Evolutionary conservation across 2,113 vertebrate genomes (phyloP).

Genomic region (Elachura formosa): DNA sequence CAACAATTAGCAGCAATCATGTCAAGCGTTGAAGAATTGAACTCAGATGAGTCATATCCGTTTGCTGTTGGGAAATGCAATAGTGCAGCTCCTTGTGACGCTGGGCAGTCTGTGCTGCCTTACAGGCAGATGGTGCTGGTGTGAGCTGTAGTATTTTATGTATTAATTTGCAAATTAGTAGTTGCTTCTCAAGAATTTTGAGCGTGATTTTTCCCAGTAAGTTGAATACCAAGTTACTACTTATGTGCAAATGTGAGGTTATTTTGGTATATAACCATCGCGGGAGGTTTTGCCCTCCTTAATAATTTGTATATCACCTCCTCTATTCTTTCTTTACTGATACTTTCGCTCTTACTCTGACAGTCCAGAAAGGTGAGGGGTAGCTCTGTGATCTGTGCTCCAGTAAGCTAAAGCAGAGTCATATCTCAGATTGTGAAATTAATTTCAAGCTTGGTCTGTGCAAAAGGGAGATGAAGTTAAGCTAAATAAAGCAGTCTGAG

Average conservation of each 20-base stretch:
- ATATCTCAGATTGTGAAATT: background rate
- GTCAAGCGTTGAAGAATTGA: slow-evolving; percentile 46
- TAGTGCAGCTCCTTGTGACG: background rate
- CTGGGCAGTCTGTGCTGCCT: background rate
- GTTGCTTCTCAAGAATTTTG: background rate
- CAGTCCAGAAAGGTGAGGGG: background rate
- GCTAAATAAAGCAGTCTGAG: background rate
- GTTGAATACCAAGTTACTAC: background rate
- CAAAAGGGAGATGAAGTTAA: background rate
- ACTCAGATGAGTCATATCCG: slow-evolving; percentile 58
- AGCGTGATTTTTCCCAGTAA: background rate
- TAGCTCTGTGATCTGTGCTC: background rate
- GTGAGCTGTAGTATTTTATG: background rate
- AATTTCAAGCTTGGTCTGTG: background rate
- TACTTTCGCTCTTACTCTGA: background rate
- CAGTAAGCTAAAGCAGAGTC: background rate
- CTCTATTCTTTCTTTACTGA: background rate
- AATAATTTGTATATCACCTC: background rate
- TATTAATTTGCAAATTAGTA: background rate
- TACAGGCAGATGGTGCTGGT: background rate
- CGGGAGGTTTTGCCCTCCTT: background rate
- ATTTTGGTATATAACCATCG: background rate
- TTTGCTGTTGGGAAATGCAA: slow-evolving; percentile 23
- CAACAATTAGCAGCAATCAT: slow-evolving; percentile 40
- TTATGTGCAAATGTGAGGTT: rapidly evolving